Evolutionary conservation across 2,797 vertebrate species (phyloP), one percentile per base, ranked within the genome.

Genomic region (Macropodus opercularis): DNA sequence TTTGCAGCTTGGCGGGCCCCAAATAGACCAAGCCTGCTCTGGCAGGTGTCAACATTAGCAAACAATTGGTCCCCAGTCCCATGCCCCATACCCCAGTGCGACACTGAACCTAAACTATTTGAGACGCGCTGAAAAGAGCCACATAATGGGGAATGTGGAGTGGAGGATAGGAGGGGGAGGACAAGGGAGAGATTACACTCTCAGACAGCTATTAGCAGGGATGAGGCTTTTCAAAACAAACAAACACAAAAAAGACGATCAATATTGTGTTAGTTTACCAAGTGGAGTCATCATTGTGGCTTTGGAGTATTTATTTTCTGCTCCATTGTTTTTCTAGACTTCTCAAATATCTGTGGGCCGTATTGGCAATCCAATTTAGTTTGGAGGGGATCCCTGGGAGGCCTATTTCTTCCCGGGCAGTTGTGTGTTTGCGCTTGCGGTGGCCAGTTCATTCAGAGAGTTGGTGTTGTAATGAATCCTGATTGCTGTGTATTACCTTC

Each of bases 21-120:
- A 90, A 83, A 88, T 85, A 87, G 83, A 65, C 82, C 80, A 76
- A 85, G 85, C 83, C 86, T 72, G 77, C 85, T 91, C 88, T 91
- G 90, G 91, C 90, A 92, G 92, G 92, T 93, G 92, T 93, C 91
- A 91, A 90, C 90, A 92, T 92, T 92, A 93, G 88, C 91, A 92
- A 92, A 92, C 91, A 92, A 92, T 93, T 75, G 80, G 79, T 84
- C 83, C 84, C 74, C 80, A 63, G 75, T 85, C 85, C 84, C 82
- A 79, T 81, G 82, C 81, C 69, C 84, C 70, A 58, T 72, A 83
- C 81, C 85, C 83, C 85, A 85, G 86, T 60, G 77, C 79, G 68
- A 79, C 72, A 85, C 85, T 89, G 87, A 91, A 92, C 86, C 85
- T 78, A 81, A 89, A 88, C 87, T 91, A 87, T 91, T 66, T 83